phyloP scores from a whole-genome alignment of 2,113 vertebrate genomes.

The Megaptera novaeangliae region DNA sequence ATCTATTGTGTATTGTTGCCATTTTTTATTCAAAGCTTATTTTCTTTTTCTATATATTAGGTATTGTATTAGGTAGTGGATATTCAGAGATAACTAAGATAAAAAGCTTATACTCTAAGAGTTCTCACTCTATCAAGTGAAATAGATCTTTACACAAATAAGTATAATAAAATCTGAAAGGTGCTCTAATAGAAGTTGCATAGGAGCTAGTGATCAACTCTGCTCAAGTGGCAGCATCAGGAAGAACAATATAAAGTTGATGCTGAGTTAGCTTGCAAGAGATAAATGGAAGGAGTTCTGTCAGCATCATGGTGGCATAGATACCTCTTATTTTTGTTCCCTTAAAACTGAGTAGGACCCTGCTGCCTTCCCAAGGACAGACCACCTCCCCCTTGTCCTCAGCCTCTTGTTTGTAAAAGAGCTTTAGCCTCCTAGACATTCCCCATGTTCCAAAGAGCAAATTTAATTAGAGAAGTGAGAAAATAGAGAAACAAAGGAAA shows the following conservation, averaged over 20 bases:
- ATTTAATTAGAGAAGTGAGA: no score
- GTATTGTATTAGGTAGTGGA: background rate
- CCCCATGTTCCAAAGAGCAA: no score
- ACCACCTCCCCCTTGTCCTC: no score
- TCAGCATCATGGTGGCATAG: background rate
- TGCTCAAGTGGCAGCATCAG: background rate
- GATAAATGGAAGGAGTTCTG: background rate
- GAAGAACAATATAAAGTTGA: background rate
- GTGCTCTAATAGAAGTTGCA: background rate
- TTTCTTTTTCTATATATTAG: background rate
- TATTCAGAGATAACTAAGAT: background rate
- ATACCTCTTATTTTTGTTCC: background rate
- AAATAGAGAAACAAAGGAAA: no score
- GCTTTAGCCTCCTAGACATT: no score
- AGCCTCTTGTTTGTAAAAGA: no score
- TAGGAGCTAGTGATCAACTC: background rate
- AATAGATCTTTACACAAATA: background rate
- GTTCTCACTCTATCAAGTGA: background rate
- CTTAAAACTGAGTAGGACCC: no score
- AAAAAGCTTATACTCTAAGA: background rate
- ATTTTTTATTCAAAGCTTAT: background rate
- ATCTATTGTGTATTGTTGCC: background rate
- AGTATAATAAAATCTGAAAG: background rate
- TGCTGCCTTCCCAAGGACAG: no score
- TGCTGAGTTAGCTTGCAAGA: background rate